A percentile compares a stretch with the other conserved stretches of the same genome.
These are phyloP conservation scores for Alauda arvensis DNA, from an alignment of 2,797 vertebrate genomes.

Conservation along the genomic window DNA sequence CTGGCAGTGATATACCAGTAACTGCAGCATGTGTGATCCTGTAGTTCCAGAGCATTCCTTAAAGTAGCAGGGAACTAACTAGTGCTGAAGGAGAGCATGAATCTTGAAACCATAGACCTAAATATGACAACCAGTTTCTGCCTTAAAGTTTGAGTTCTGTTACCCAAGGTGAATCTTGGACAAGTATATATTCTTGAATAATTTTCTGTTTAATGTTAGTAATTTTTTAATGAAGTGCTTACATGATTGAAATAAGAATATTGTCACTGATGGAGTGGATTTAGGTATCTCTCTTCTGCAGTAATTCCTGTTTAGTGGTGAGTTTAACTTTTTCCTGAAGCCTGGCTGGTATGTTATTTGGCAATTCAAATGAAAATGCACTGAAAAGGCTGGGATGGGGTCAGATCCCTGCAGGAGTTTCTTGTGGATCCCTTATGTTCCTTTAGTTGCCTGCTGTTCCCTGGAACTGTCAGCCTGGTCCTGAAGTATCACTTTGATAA, in stretches of 20 bases:
- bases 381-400: neutral
- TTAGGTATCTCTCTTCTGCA: neutral
- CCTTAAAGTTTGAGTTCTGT: neutral
- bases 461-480: neutral
- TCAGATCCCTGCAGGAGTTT: neutral
- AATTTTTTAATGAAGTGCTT: neutral
- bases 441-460: neutral
- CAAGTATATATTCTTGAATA: neutral
- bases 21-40: neutral
- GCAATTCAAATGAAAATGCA: neutral
- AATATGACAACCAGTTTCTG: neutral
- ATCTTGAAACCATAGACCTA: neutral
- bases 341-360: neutral
- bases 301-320: neutral
- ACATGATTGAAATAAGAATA: neutral
- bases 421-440: neutral
- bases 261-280: neutral
- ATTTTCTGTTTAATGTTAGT: neutral
- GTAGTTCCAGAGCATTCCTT: neutral
- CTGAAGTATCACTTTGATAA: neutral
- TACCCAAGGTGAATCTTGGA: neutral
- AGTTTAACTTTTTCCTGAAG: neutral
- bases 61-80: neutral
- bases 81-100: slow-evolving; percentile 11
- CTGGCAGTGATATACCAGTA: neutral